Conservation (phyloP, 2,113 vertebrate species). For the Martes martes region DNA sequence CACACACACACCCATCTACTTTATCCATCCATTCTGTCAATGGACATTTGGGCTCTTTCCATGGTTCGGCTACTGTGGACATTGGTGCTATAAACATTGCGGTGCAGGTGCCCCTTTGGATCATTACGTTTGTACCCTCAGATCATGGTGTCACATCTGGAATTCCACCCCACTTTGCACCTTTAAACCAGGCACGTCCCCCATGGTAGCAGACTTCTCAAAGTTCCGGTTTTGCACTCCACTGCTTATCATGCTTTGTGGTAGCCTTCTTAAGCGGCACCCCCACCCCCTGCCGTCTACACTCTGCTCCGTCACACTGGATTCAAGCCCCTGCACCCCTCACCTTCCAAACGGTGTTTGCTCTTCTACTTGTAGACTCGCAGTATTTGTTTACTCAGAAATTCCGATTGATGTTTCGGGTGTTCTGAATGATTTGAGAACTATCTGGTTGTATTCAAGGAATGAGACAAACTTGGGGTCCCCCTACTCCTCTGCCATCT, state of each 20-base stretch:
- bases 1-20: background rate
- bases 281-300: background rate
- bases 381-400: background rate
- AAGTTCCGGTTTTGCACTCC: too few relatives aligned
- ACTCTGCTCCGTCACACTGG: background rate
- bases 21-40: background rate
- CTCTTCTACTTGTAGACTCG: background rate
- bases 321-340: background rate
- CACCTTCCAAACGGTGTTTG: background rate
- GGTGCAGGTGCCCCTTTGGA: background rate
- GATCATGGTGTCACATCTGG: background rate
- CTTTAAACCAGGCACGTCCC: too few relatives aligned
- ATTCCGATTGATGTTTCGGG: background rate
- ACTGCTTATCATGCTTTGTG: too few relatives aligned
- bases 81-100: background rate
- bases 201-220: too few relatives aligned
- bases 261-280: too few relatives aligned
- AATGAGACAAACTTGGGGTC: background rate
- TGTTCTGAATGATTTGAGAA: background rate
- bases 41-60: background rate
- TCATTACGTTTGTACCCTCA: background rate
- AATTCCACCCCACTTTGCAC: background rate
- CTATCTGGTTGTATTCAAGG: background rate
- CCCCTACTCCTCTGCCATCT: background rate
- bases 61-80: background rate